Base-by-base conservation (phyloP, 2,113 vertebrate genomes). In the Prietella phreatophila region DNA sequence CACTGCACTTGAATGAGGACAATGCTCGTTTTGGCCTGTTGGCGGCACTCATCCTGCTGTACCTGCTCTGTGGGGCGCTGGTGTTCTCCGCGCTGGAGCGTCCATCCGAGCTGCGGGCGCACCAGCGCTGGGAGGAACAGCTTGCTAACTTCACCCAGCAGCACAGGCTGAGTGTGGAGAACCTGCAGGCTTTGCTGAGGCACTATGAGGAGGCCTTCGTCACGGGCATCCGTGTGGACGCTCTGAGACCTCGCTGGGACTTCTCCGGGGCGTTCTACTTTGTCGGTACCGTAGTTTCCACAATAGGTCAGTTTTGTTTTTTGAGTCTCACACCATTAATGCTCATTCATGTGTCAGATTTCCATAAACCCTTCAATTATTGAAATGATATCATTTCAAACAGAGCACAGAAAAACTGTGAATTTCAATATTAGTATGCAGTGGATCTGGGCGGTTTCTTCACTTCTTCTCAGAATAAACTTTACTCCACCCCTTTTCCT, bases 251-350 rank as follows among this genome's bases (percentile, higher is more conserved):
- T 0, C 95, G 95, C 79, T 96, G 95, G 95, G 95, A 96, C 91
- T 96, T 96, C 85, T 93, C 95, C 56, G 95, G 95, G 60, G 95
- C 95, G 3, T 95, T 96, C 87, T 96, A 96, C 91, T 96, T 96
- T 83, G 95, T 96, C 3, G 94, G 93, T 39, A 96, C 95, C 0
- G 95, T 96, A 39, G 88, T 96, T 47, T 96, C 95, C 60, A 96
- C 95, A 83, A 96, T 96, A 82, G 95, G 95, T 96, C 85, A 94
- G 93, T 83, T 53, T 53, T 20, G 60, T 60, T 73, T 73, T 47
- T 9, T 75, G 6, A 33, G 13, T 85, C 39, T 71, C 63, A 84
- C 17, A 13, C 27, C 27, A 53, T 79, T 79, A n/a, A 27, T 30
- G 27, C 1, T 13, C 6, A 27, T 78, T 47, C 10, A 39, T 73